Evolutionary conservation across 2,797 vertebrate genomes (phyloP).

Genomic region (Sarcophilus harrisii): DNA sequence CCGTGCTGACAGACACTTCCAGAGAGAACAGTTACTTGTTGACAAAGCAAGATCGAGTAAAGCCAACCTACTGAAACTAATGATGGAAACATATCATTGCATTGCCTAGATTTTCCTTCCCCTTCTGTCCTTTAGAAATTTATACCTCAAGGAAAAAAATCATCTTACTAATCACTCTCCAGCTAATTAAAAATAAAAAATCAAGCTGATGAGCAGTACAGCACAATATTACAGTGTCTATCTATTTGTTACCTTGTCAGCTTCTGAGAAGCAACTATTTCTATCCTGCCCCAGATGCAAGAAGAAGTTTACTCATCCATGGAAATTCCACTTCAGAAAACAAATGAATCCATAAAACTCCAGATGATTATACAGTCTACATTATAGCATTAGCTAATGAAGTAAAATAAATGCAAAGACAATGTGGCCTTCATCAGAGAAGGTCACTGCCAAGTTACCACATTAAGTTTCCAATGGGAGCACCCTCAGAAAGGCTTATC

Average conservation of each 20-base stretch:
- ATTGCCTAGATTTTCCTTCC: constrained; percentile 49
- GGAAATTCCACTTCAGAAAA: constrained; percentile 75
- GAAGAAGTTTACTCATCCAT: constrained; percentile 59
- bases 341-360: constrained; percentile 56
- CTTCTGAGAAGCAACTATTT: constrained; percentile 71
- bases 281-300: constrained; percentile 6
- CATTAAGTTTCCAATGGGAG: not conserved
- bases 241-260: constrained; percentile 69
- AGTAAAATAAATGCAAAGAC: constrained; percentile 3
- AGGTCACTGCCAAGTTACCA: constrained; percentile 45
- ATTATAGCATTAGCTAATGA: constrained; percentile 1
- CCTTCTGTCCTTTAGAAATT: constrained; percentile 66
- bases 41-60: constrained; percentile 42
- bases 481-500: not conserved
- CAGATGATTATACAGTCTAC: not conserved
- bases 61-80: constrained; percentile 72
- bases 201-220: constrained; percentile 69
- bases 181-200: constrained; percentile 78
- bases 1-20: constrained; percentile 53
- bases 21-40: constrained; percentile 59
- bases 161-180: constrained; percentile 63
- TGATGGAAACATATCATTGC: constrained; percentile 54
- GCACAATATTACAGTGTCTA: constrained; percentile 65
- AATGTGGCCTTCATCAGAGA: constrained; percentile 4
- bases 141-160: constrained; percentile 72